Evolutionary conservation across 2,797 vertebrate genomes (phyloP).

Genomic region (Varecia variegata): DNA sequence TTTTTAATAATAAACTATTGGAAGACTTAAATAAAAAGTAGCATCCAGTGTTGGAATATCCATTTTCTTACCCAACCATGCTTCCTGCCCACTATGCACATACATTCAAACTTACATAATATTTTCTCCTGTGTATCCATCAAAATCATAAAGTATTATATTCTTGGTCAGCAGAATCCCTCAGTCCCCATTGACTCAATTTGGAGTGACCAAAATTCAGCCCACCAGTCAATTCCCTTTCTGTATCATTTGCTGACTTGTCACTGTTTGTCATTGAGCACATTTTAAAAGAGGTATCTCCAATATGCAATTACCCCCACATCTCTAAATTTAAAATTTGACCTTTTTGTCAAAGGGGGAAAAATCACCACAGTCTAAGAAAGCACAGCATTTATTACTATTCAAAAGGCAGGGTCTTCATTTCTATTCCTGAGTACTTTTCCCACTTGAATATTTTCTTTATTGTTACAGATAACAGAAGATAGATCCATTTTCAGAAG

Average conservation of each 20-base stretch:
- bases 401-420: slow-evolving; percentile 26
- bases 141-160: background rate
- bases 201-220: background rate
- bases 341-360: slow-evolving; percentile 68
- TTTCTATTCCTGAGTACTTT: slow-evolving; percentile 68
- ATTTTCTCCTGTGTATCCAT: background rate
- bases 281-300: slow-evolving; percentile 17
- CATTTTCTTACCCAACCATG: background rate
- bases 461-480: slow-evolving; percentile 68
- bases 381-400: background rate
- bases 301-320: slow-evolving; percentile 64
- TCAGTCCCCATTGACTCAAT: too few species aligned
- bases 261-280: slow-evolving; percentile 36
- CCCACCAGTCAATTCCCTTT: slow-evolving; percentile 14
- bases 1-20: slow-evolving; percentile 98
- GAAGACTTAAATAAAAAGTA: slow-evolving; percentile 75
- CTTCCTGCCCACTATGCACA: background rate
- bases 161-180: background rate
- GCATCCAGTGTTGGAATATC: background rate
- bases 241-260: background rate
- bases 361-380: slow-evolving; percentile 61
- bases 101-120: background rate
- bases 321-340: slow-evolving; percentile 35
- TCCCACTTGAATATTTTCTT: slow-evolving; percentile 66
- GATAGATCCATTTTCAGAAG: slow-evolving; percentile 72